phyloP scores from a whole-genome alignment of 2,113 vertebrate species.

The Cynocephalus volans region DNA sequence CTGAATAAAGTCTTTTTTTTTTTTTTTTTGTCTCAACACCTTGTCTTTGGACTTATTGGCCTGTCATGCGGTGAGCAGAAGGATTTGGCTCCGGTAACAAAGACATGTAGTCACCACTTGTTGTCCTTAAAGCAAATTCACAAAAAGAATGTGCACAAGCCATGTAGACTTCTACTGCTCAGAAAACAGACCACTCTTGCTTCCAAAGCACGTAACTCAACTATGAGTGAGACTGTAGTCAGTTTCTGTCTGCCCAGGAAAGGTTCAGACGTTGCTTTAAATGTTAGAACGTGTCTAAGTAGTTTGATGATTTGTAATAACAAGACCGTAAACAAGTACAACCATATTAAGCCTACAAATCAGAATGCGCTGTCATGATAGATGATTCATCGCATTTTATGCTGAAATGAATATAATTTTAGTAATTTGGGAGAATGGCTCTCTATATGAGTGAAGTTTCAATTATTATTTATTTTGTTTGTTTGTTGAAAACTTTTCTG shows the following conservation, averaged over 20 bases:
- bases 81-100: not conserved
- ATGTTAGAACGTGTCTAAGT: not conserved
- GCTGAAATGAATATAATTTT: conserved; percentile 82
- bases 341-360: conserved; percentile 80
- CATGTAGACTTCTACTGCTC: not conserved
- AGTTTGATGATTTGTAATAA: conserved; percentile 65
- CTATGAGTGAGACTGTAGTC: not conserved
- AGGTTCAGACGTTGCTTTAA: not conserved
- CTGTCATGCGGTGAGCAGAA: too few species aligned
- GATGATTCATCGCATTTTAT: conserved; percentile 85
- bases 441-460: conserved; percentile 76
- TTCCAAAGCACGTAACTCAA: not conserved
- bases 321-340: conserved; percentile 78
- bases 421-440: conserved; percentile 85
- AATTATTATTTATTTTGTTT: not conserved
- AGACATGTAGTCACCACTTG: not conserved
- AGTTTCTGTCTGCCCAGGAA: not conserved
- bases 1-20: too few species aligned
- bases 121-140: not conserved
- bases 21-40: too few species aligned
- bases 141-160: not conserved
- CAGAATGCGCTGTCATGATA: conserved; percentile 77
- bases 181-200: not conserved
- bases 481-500: conserved; percentile 74
- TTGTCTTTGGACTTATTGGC: not conserved